Base-by-base conservation (phyloP, 2,797 vertebrate genomes). In the Manis javanica region DNA sequence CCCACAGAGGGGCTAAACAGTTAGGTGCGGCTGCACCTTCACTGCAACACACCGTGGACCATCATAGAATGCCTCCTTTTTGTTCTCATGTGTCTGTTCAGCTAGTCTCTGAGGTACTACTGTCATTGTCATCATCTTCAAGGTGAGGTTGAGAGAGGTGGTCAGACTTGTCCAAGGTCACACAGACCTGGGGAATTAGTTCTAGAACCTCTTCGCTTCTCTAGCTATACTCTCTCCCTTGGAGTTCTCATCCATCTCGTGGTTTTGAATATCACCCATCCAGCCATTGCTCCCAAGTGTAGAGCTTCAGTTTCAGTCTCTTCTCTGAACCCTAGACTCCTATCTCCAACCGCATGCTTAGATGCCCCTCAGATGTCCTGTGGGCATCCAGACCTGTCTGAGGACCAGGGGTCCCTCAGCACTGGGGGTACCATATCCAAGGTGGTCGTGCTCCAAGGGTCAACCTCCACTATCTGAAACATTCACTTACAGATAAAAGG, bases 41-140 rank as follows among this genome's bases (percentile, higher is more conserved):
- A 34, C 53, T 10, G 31, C 23, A 12, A 34, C 10, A 13, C 1
- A 1, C 8, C 7, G 1, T 7, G 1, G 4, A 1, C 9, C 5
- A 61, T 69, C 23, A 39, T 0, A 3, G 55, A n/a, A 13, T 26
- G 9, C 18, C 24, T 39, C 8, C 29, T 78, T 23, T 55, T n/a
- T 18, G 24, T 64, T 78, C 34, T 8, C 26, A 0, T 9, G 34
- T 51, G 26, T 61, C 46, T 23, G 79, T 39, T 46, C 16, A 34
- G 87, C 81, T 63, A 3, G n/a, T 24, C 55, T 29, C 12, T 4
- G 34, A 29, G 34, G 23, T 23, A 12, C n/a, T 13, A 5, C 63
- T 31, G 19, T 37, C 46, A 46, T 46, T 10, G 46, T 46, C 46
- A 46, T 46, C 46, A 11, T 46, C 8, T 59, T 46, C 51, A 46